These are phyloP conservation scores for Acanthococcus lagerstroemiae DNA, from an alignment of 2,888 invertebrate species.

Conservation along the genomic window DNA sequence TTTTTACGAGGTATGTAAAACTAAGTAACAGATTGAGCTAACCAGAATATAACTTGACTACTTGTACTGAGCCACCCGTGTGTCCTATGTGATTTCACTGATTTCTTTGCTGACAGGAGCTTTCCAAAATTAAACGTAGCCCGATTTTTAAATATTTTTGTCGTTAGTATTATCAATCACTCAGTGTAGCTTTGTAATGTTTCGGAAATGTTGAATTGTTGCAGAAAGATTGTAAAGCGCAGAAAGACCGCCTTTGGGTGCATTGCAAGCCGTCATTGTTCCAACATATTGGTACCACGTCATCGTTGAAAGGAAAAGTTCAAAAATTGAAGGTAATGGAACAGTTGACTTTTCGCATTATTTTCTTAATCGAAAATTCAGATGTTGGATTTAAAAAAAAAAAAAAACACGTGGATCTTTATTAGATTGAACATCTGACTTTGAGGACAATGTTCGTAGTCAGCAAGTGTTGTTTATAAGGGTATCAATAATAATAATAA, in stretches of 20 bases:
- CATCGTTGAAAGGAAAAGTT: constrained; percentile 89
- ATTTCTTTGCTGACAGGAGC: too few relatives aligned
- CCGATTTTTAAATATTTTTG: too few relatives aligned
- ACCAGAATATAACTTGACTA: too few relatives aligned
- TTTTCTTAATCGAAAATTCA: background rate
- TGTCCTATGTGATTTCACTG: too few relatives aligned
- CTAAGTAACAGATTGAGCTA: too few relatives aligned
- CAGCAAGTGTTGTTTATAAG: background rate
- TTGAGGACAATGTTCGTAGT: background rate
- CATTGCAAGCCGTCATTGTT: constrained; percentile 85
- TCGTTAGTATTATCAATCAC: too few relatives aligned
- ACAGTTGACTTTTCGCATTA: constrained; percentile 4
- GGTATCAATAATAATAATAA: background rate
- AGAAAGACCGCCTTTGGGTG: constrained; percentile 67
- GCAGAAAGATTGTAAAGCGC: constrained; percentile 75
- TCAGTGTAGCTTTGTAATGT: too few relatives aligned
- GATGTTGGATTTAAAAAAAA: background rate
- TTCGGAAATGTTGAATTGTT: too few relatives aligned
- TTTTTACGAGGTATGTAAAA: too few relatives aligned
- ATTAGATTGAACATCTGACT: background rate
- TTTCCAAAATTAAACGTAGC: too few relatives aligned
- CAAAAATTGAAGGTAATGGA: constrained; percentile 84
- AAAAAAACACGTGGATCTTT: background rate
- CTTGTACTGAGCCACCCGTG: too few relatives aligned
- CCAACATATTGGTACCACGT: constrained; percentile 90